These are phyloP conservation scores for Spatulosminthurus flaviceps DNA, from an alignment of 2,888 invertebrate species.

Conservation along the genomic window DNA sequence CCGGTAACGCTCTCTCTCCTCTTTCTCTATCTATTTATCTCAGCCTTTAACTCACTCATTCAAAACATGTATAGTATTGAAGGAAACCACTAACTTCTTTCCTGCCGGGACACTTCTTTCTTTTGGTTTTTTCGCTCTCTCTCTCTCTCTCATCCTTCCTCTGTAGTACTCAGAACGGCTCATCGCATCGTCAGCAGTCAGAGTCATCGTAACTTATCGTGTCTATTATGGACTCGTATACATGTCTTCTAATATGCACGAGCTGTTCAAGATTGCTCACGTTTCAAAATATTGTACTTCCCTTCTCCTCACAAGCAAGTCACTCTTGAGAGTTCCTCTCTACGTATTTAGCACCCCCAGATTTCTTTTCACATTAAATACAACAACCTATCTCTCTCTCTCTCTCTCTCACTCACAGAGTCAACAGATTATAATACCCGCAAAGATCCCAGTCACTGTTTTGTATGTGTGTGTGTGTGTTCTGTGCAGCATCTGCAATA, in stretches of 20 bases:
- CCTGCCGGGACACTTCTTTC: conserved; percentile 37
- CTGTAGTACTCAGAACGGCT: conserved; percentile 33
- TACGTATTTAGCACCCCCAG: conserved; percentile 35
- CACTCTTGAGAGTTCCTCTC: conserved; percentile 5
- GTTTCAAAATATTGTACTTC: conserved; percentile 34
- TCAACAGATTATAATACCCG: conserved; percentile 1
- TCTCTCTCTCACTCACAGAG: not conserved
- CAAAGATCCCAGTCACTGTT: not conserved
- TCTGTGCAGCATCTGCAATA: not conserved
- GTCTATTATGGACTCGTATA: conserved; percentile 42
- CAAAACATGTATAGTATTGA: not conserved
- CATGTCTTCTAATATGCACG: conserved; percentile 28
- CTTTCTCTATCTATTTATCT: conserved; percentile 9
- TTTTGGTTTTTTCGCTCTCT: conserved; percentile 23
- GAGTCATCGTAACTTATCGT: conserved; percentile 40
- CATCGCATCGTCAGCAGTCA: conserved; percentile 38
- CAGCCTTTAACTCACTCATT: not conserved
- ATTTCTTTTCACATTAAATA: conserved; percentile 12
- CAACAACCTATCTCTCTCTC: conserved; percentile 3
- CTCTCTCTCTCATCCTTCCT: conserved; percentile 30
- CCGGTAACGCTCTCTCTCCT: conserved; percentile 30
- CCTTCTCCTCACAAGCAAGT: not conserved
- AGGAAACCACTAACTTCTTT: conserved; percentile 22
- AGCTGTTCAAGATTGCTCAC: conserved; percentile 30
- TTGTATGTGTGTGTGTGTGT: no score